Evolutionary conservation across 2,113 vertebrate species (phyloP), one percentile per base, ranked within the genome.

Genomic region (Coregonus clupeaformis): DNA sequence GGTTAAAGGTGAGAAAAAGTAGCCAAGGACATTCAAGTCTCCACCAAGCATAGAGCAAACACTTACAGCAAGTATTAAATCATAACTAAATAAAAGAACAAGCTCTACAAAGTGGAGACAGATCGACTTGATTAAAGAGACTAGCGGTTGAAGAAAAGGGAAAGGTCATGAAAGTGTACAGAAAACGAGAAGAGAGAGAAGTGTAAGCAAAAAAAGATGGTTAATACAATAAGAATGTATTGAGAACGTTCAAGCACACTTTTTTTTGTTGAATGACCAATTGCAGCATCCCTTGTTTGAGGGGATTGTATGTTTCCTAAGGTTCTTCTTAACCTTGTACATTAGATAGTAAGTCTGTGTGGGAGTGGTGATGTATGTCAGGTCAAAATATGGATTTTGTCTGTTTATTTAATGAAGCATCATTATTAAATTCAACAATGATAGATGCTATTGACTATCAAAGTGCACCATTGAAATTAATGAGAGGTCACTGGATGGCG

Each of bases 191-290:
- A 16, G 22, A 27, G 9, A 52, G 42, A 22, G 11, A 25, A 6
- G 22, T 52, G 22, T 69, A 30, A 47, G 32, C 55, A 6, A 62
- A 52, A 27, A 67, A n/a, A 64, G 57, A 73, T 6, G 42, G 45
- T 68, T 29, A 22, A 30, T 30, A 65, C 20, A 65, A 74, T 24
- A 74, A 59, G 29, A 84, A 85, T 85, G 78, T 86, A 75, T 55
- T 47, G 36, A 13, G 59, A 59, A 82, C 78, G 66, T 72, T 16
- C 72, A 80, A 63, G n/a, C 64, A 82, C 69, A 80, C 47, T 3
- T 29, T 29, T 72, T 70, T 70, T 60, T 71, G 32, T 77, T 74
- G 27, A 75, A 72, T 47, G 42, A 75, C 13, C 13, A 62, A 20
- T 16, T 59, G 60, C 62, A 16, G 75, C 73, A 77, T 66, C 49